Base-by-base conservation (phyloP, 2,888 invertebrate species). In the Proisotoma minuta region DNA sequence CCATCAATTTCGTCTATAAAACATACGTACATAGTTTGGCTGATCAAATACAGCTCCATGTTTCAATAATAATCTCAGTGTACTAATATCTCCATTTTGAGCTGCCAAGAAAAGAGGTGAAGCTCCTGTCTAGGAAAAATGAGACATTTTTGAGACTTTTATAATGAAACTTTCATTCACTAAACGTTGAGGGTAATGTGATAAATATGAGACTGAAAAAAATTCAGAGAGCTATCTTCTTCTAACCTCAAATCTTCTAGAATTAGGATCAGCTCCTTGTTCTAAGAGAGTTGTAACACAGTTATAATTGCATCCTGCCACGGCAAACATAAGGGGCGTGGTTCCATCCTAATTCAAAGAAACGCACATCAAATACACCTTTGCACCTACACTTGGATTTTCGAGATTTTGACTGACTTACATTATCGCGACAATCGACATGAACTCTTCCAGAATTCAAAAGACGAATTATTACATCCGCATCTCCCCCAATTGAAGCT, bases 401-500 rank as follows among this genome's bases (percentile, higher is more conserved):
- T 8, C 5, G 20, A 23, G 34, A 34, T 10, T 10, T 10, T 18
- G 15, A 4, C 15, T 3, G 53, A 75, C 80, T 81, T 78, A 94
- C 95, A 85, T 92, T 87, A 79, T 96, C 95, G 77, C 87, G 87
- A 75, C 92, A 93, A 81, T 95, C 95, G 53, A 94, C 92, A 81
- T 95, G 93, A 58, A 95, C 94, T 77, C 91, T 89, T 66, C 94
- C 95, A 34, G 90, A 92, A 78, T 93, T 92, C 69, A 95, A 82
- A 61, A 94, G 86, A 75, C 86, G 84, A 70, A 84, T 84, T 70
- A 96, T 81, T 68, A 85, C 83, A 60, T 85, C 84, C 69, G 87
- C 82, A 79, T 95, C 90, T 2, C 96, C 96, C 63, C 88, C 84
- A 71, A 92, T 82, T 23, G 95, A 91, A 52, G 94, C 91, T 78